Evolutionary conservation across 2,888 invertebrate genomes (phyloP).

Genomic region (Hipparchia sbordonii): DNA sequence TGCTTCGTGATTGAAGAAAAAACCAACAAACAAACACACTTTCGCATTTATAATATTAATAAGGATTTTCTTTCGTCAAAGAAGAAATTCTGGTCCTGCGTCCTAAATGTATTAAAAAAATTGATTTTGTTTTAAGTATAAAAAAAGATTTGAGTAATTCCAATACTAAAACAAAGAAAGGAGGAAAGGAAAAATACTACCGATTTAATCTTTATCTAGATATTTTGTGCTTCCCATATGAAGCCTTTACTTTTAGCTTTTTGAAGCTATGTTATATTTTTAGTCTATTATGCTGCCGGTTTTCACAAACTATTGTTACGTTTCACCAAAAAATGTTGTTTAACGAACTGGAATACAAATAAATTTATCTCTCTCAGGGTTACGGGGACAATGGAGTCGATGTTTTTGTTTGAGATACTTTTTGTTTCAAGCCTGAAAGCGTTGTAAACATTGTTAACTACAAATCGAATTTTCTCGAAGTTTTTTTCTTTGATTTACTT

Average conservation of each 20-base stretch:
- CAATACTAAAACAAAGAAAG: too few relatives aligned
- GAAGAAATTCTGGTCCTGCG: too few relatives aligned
- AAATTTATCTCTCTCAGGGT: not conserved
- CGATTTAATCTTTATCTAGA: too few relatives aligned
- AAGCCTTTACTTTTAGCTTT: not conserved
- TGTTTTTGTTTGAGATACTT: constrained; percentile 1
- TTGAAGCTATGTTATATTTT: not conserved
- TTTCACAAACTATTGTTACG: constrained; percentile 8
- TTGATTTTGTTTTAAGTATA: too few relatives aligned
- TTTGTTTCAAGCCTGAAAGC: not conserved
- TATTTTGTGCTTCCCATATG: too few relatives aligned
- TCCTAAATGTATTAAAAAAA: too few relatives aligned
- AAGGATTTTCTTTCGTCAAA: too few relatives aligned
- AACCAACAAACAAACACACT: too few relatives aligned
- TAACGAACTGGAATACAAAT: constrained; percentile 14
- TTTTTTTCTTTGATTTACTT: not conserved
- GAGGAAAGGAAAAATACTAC: too few relatives aligned
- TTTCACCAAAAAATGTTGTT: constrained; percentile 1
- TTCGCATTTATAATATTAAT: too few relatives aligned
- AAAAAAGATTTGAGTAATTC: too few relatives aligned
- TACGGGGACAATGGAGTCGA: constrained; percentile 3
- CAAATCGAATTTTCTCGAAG: not conserved
- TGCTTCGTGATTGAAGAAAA: too few relatives aligned
- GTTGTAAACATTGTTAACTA: not conserved
- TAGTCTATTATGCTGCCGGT: not conserved